These are phyloP conservation scores for Triops longicaudatus DNA, from an alignment of 1,140 invertebrate species.

Conservation along the genomic window DNA sequence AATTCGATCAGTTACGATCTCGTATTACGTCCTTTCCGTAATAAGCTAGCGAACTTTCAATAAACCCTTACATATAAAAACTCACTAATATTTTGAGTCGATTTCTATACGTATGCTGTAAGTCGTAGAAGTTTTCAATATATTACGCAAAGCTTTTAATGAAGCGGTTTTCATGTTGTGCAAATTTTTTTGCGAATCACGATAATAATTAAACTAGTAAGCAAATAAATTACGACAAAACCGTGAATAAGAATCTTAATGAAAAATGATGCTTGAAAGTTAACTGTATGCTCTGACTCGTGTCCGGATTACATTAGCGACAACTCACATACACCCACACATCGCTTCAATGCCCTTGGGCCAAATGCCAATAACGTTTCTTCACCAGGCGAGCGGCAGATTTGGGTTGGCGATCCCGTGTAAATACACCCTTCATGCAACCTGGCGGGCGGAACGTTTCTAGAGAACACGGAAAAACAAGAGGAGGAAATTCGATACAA, in stretches of 20 bases:
- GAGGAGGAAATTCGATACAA: background rate
- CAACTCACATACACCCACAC: too few species aligned
- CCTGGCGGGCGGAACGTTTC: conserved; percentile 49
- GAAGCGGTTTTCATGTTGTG: too few species aligned
- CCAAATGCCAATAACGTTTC: conserved; percentile 38
- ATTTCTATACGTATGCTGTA: too few species aligned
- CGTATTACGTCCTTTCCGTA: too few species aligned
- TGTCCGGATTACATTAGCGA: background rate
- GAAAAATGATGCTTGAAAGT: background rate
- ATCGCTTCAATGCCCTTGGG: conserved; percentile 17
- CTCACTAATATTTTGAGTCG: too few species aligned
- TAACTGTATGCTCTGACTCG: background rate
- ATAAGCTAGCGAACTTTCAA: too few species aligned
- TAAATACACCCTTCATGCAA: conserved; percentile 57
- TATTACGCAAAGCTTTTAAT: too few species aligned
- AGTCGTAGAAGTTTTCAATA: too few species aligned
- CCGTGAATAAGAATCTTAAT: background rate
- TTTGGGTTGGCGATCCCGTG: conserved; percentile 54
- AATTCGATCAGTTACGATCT: too few species aligned
- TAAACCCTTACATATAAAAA: too few species aligned
- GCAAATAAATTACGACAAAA: background rate
- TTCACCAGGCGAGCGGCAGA: conserved; percentile 47
- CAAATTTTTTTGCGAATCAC: too few species aligned
- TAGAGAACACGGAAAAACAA: conserved; percentile 34
- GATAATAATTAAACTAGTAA: too few species aligned